Evolutionary conservation across 2,888 invertebrate genomes (phyloP).

Genomic region (Diaphora mendica): DNA sequence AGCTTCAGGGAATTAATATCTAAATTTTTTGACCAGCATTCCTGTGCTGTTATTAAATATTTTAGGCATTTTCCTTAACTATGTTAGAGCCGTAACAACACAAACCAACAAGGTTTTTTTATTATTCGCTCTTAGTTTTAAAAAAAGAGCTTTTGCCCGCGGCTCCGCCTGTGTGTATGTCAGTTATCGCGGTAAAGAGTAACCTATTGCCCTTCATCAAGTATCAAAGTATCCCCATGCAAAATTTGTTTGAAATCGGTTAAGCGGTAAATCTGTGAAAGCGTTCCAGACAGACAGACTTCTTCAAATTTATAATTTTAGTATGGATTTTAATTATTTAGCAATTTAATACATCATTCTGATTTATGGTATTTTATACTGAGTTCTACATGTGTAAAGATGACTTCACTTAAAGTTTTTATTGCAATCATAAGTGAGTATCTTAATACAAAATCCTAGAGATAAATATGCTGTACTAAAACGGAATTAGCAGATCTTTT

Average conservation of each 20-base stretch:
- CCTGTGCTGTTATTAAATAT: background rate
- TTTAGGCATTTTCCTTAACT: background rate
- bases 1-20: background rate
- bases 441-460: background rate
- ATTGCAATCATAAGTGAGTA: background rate
- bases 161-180: no score
- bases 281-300: no score
- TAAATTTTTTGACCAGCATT: background rate
- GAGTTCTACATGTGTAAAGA: background rate
- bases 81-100: background rate
- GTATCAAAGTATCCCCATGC: no score
- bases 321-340: background rate
- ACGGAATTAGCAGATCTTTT: background rate
- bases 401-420: background rate
- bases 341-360: background rate
- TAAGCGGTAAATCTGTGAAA: no score
- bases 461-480: background rate
- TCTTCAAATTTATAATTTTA: no score
- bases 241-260: no score
- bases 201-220: no score
- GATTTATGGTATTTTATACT: background rate
- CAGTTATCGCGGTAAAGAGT: background rate
- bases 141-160: no score
- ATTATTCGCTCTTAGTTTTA: background rate
- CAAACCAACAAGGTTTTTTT: background rate